phyloP scores from a whole-genome alignment of 2,113 vertebrate species.

The Oreochromis aureus region DNA sequence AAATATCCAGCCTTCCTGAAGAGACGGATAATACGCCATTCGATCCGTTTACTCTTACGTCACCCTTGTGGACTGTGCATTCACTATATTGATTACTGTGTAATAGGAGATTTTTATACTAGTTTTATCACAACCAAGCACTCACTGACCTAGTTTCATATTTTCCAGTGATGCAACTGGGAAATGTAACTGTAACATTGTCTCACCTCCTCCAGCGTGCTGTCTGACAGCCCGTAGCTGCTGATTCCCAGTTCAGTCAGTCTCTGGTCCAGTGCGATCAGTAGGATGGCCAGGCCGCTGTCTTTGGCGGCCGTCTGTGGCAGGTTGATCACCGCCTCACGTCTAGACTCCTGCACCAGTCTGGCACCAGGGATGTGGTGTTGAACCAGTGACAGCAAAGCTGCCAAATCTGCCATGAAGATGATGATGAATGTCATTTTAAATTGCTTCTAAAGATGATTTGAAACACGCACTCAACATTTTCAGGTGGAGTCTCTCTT shows the following conservation, averaged over 20 bases:
- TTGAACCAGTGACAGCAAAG: slow-evolving; percentile 70
- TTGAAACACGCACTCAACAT: neutral
- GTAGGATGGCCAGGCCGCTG: slow-evolving; percentile 71
- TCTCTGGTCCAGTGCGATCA: slow-evolving; percentile 74
- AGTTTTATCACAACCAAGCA: neutral
- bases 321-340: slow-evolving; percentile 76
- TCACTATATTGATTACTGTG: neutral
- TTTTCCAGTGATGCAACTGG: neutral
- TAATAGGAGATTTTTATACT: neutral
- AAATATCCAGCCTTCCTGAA: neutral
- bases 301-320: slow-evolving; percentile 78
- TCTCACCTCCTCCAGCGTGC: slow-evolving; percentile 85
- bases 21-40: neutral
- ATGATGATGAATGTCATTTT: neutral
- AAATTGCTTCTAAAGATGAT: neutral
- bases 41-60: rapidly evolving
- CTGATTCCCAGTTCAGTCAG: slow-evolving; percentile 74
- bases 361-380: slow-evolving; percentile 63
- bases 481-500: neutral
- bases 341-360: slow-evolving; percentile 78
- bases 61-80: neutral
- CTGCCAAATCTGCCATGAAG: slow-evolving; percentile 60
- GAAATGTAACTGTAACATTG: neutral
- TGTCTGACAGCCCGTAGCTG: slow-evolving; percentile 84
- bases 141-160: neutral